phyloP scores from a whole-genome alignment of 2,888 invertebrate genomes.

The Eupsilia transversa region DNA sequence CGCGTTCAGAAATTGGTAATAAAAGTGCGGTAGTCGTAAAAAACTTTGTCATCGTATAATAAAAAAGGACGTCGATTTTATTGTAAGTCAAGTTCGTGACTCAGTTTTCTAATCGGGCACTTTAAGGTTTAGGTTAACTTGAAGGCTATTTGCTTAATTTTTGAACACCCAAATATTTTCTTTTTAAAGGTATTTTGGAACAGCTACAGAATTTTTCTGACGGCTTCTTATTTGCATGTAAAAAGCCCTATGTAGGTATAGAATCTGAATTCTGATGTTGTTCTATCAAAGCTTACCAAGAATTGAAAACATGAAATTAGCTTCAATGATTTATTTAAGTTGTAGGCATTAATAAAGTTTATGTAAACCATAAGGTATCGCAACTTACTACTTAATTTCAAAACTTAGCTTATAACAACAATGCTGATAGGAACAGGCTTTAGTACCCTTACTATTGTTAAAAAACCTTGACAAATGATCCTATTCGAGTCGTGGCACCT shows the following conservation, averaged over 20 bases:
- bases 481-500: background rate
- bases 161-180: background rate
- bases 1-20: conserved; percentile 45
- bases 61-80: conserved; percentile 49
- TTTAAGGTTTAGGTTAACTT: conserved; percentile 17
- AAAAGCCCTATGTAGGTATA: background rate
- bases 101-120: conserved; percentile 23
- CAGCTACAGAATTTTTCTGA: background rate
- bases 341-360: background rate
- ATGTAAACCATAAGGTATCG: background rate
- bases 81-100: conserved; percentile 42
- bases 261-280: background rate
- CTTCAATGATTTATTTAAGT: background rate
- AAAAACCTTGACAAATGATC: background rate
- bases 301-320: background rate
- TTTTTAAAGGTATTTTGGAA: background rate
- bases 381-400: background rate
- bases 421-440: background rate
- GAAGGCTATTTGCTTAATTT: conserved; percentile 18
- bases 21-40: conserved; percentile 61
- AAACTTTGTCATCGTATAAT: conserved; percentile 59
- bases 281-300: background rate
- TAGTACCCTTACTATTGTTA: background rate
- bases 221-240: background rate
- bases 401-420: conserved; percentile 9